Evolutionary conservation across 2,888 invertebrate genomes (phyloP), one percentile per base, ranked within the genome.

Genomic region (Yponomeuta malinellus): DNA sequence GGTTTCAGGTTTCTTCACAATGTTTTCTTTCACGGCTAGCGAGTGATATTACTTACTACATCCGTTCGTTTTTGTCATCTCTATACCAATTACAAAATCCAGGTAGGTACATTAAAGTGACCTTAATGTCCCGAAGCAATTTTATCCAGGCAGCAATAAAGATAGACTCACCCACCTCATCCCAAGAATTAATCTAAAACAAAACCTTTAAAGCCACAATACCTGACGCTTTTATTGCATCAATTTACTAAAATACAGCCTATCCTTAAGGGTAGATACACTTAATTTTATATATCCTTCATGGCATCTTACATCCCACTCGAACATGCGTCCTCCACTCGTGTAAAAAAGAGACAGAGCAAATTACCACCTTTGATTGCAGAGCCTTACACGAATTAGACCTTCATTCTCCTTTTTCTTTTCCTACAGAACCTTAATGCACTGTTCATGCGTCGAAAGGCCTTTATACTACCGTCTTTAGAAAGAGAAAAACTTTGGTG

Each of bases 341-440:
- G 71, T 71, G 71, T 48, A 52, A 52, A 72, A 78, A 78, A 48
- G 83, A 80, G 85, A 85, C 73, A 77, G 80, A 77, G 78, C 79
- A 88, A 90, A 89, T 89, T 85, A 86, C 89, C 84, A 84, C 86
- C 86, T 86, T 84, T 88, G 90, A 90, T 90, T 88, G 89, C 88
- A 88, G 86, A 89, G 87, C 88, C 87, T 86, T 87, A 88, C 86
- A 89, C 85, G 90, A 90, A 90, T 90, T 90, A 91, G 89, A 84
- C 82, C 84, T 85, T 43, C 9, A 43, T 59, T 59, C 52, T 59
- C 52, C 15, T 59, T 82, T 85, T 81, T 84, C 37, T 84, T 85
- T 84, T 81, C 84, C 15, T 71, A 69, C 33, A n/a, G 71, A 59
- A 69, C 72, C 85, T 85, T 90, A 90, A 90, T 89, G 86, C 87